Conservation (phyloP, 1,140 invertebrate genomes). For the Contarinia nasturtii region DNA sequence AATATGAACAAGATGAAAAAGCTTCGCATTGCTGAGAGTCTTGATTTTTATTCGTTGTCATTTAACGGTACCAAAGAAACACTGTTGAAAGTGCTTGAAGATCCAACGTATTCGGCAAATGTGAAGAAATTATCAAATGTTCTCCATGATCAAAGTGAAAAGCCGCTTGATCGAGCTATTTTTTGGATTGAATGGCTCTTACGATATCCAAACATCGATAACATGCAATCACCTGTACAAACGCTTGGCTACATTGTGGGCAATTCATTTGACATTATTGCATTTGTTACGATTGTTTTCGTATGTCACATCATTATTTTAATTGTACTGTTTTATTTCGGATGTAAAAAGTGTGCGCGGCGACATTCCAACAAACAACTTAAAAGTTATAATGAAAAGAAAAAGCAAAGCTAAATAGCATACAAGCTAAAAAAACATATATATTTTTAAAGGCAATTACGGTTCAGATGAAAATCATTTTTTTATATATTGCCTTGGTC, state of each 20-base stretch:
- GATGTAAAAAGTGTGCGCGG: too few relatives aligned
- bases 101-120: background rate
- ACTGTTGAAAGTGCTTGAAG: constrained; percentile 7
- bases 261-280: background rate
- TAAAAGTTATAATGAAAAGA: too few relatives aligned
- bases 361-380: too few relatives aligned
- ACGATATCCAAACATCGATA: constrained; percentile 2
- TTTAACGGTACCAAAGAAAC: constrained; percentile 5
- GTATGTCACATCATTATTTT: background rate
- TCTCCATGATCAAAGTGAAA: background rate
- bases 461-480: too few relatives aligned
- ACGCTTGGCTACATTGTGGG: background rate
- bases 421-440: too few relatives aligned
- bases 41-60: constrained; percentile 9
- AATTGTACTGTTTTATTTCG: too few relatives aligned
- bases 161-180: constrained; percentile 1
- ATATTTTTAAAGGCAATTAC: too few relatives aligned
- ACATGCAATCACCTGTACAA: background rate
- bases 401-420: too few relatives aligned
- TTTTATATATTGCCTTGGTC: too few relatives aligned
- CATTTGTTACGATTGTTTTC: background rate
- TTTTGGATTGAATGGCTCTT: constrained; percentile 4
- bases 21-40: constrained; percentile 4
- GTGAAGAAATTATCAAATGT: background rate
- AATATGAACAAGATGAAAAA: constrained; percentile 7